Base-by-base conservation (phyloP, 2,797 vertebrate genomes). In the Antennarius maculatus region DNA sequence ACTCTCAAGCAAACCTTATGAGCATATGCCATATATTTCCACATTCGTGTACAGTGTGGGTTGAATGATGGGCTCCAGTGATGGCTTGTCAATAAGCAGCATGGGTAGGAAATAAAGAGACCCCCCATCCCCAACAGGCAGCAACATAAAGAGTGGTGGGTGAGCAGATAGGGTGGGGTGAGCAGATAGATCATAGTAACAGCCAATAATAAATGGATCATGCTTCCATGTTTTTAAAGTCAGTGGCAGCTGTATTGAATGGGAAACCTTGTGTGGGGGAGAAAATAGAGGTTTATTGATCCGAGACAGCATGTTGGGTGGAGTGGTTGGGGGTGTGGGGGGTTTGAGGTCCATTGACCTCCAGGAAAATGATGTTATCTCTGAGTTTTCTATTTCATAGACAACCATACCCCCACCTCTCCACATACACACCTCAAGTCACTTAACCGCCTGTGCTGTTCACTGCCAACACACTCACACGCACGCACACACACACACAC, bases 141-240 rank as follows among this genome's bases (percentile, higher is more conserved):
- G 91, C 57, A 81, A 85, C 89, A 91, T 90, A 83, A 90, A 88
- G 87, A 74, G 87, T 75, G 56, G 76, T 74, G 70, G 77, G 82
- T 69, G 78, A 77, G 77, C 71, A 78, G 77, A 61, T 69, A 68
- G 76, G 79, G 81, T 61, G 82, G 74, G 83, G 66, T 82, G 77
- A 69, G 54, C 82, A 76, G 78, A 90, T 91, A 92, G 85, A 89
- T 94, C 92, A 95, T 90, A 84, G 89, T 94, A 93, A 88, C 84
- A 93, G 93, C 94, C 93, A 93, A 94, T 95, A 95, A 95, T 94
- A 92, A 92, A 91, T 92, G 86, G 74, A 88, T 92, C 85, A 90
- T 90, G 89, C 89, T 86, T 85, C 87, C 88, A 84, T 91, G 87
- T 91, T 93, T 93, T 82, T 91, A 92, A 94, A 94, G 87, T 82